phyloP scores from a whole-genome alignment of 2,113 vertebrate genomes.

The Malurus elegans region DNA sequence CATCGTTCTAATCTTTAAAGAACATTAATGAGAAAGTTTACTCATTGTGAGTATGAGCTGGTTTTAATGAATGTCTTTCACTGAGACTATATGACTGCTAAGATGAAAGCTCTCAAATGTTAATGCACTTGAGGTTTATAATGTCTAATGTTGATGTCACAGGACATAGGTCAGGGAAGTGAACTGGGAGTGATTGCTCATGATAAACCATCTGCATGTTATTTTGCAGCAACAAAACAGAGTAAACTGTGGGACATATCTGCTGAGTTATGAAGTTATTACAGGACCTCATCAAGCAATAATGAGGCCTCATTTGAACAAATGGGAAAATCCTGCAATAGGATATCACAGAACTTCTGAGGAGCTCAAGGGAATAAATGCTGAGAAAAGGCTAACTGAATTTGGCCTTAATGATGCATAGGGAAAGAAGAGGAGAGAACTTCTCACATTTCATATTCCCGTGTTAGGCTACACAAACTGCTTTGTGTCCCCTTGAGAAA shows the following conservation, averaged over 20 bases:
- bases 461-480: background rate
- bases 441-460: conserved; percentile 1
- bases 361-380: background rate
- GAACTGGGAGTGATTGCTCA: background rate
- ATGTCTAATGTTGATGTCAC: conserved; percentile 5
- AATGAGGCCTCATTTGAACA: conserved; percentile 5
- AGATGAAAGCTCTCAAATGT: conserved; percentile 13
- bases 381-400: background rate
- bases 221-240: conserved; percentile 9
- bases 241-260: background rate
- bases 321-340: conserved; percentile 6
- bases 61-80: conserved; percentile 10
- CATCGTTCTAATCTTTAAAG: background rate
- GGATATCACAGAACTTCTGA: background rate
- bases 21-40: background rate
- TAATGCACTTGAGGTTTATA: conserved; percentile 31
- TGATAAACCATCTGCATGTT: conserved; percentile 6
- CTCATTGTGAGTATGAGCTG: background rate
- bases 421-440: background rate
- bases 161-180: conserved; percentile 21
- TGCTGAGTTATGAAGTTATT: background rate
- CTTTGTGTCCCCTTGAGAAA: background rate
- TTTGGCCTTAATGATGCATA: background rate
- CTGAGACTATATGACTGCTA: background rate
- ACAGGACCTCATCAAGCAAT: background rate